phyloP scores from a whole-genome alignment of 1,140 invertebrate genomes.

The Drosophila leontia region DNA sequence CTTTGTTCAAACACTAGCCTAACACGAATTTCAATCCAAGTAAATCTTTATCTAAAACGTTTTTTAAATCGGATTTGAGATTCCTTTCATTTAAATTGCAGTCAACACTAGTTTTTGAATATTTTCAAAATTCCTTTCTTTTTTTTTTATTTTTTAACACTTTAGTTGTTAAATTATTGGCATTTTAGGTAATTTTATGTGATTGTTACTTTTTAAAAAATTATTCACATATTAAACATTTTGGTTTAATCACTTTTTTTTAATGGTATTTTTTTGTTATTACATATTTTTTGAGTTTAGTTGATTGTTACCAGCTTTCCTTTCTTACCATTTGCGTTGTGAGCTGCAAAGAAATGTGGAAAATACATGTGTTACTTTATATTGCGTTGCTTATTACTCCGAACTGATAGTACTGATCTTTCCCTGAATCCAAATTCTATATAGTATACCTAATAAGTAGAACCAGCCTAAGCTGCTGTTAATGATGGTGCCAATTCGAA shows the following conservation, averaged over 20 bases:
- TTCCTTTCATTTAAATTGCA: neutral
- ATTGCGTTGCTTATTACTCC: conserved; percentile 16
- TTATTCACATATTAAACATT: conserved; percentile 24
- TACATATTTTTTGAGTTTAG: conserved; percentile 11
- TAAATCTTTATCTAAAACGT: neutral
- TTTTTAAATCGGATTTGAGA: neutral
- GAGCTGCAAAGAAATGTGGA: conserved; percentile 49
- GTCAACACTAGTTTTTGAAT: neutral
- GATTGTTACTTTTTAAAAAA: neutral
- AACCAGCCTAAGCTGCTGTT: neutral
- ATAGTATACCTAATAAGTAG: neutral
- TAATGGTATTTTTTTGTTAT: conserved; percentile 12
- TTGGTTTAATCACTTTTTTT: conserved; percentile 21
- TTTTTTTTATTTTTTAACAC: neutral
- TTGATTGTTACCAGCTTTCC: conserved; percentile 47
- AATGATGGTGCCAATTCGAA: neutral
- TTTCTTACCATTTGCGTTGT: conserved; percentile 72
- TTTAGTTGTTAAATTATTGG: conserved; percentile 37
- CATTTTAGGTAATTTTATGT: neutral
- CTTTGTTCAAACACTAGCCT: no score
- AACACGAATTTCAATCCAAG: neutral
- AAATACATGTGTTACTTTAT: conserved; percentile 14
- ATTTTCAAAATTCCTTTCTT: neutral
- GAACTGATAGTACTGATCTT: conserved; percentile 1
- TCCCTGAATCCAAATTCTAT: conserved; percentile 10